A percentile compares a stretch with the other conserved stretches of the same genome.
Conservation (phyloP, 2,113 vertebrate genomes). For the Perca flavescens region DNA sequence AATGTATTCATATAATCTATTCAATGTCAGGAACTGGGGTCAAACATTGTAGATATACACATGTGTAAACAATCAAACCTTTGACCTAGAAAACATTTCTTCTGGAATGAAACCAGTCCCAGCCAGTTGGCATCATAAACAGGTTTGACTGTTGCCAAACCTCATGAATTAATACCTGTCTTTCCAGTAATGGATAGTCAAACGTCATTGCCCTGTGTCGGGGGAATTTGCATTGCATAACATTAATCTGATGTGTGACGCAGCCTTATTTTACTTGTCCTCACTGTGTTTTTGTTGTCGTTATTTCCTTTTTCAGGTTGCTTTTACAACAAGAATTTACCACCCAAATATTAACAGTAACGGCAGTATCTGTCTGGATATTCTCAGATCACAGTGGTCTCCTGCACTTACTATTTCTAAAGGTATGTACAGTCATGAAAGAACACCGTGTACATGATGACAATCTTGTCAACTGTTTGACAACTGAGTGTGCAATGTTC, state of each 20-base stretch:
- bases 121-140: background rate
- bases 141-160: background rate
- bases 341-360: conserved; percentile 90
- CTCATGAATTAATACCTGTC: conserved; percentile 29
- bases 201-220: background rate
- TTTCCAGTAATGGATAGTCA: conserved; percentile 10
- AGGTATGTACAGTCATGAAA: conserved; percentile 67
- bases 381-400: conserved; percentile 88
- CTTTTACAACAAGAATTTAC: conserved; percentile 88
- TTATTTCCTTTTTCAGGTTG: conserved; percentile 71
- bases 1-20: background rate
- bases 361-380: conserved; percentile 89
- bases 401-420: conserved; percentile 88
- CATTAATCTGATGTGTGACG: background rate
- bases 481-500: background rate
- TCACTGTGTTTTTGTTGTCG: background rate
- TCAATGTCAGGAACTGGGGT: background rate
- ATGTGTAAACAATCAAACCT: background rate
- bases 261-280: background rate
- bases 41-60: background rate
- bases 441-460: no score
- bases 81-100: background rate
- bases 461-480: no score
- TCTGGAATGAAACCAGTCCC: background rate
- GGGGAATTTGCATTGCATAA: conserved; percentile 22